These are phyloP conservation scores for Porites rus DNA, from an alignment of 92 coral and sea anemone genomes.

Conservation along the genomic window DNA sequence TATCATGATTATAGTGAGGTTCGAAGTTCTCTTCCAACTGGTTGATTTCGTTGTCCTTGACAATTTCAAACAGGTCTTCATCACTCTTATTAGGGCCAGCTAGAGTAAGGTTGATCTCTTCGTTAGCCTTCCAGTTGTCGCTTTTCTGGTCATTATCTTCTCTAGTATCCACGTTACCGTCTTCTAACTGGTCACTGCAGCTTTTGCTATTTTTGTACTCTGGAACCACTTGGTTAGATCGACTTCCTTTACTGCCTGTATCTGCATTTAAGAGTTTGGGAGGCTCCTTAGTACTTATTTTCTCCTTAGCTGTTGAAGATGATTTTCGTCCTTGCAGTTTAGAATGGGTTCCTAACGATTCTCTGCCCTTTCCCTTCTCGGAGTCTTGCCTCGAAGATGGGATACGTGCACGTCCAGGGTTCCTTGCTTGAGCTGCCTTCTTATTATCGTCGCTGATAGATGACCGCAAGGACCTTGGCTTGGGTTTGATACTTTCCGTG, in stretches of 20 bases:
- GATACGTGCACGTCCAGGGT: neutral
- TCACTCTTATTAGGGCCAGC: neutral
- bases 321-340: neutral
- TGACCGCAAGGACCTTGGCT: neutral
- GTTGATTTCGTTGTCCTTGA: neutral
- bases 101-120: neutral
- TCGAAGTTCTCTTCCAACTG: constrained; percentile 2
- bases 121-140: neutral
- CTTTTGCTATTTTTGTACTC: neutral
- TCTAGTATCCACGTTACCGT: neutral
- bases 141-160: neutral
- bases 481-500: neutral
- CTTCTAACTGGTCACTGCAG: neutral
- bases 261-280: neutral
- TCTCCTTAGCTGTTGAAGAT: neutral
- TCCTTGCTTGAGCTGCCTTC: neutral
- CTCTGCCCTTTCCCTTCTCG: neutral
- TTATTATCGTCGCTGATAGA: constrained; percentile 31
- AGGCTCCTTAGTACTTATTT: neutral
- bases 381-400: neutral
- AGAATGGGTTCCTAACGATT: neutral
- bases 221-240: neutral
- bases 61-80: neutral
- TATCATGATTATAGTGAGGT: neutral
- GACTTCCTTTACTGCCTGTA: neutral